Evolutionary conservation across 1,140 invertebrate genomes (phyloP), one percentile per base, ranked within the genome.

Genomic region (Galendromus occidentalis): DNA sequence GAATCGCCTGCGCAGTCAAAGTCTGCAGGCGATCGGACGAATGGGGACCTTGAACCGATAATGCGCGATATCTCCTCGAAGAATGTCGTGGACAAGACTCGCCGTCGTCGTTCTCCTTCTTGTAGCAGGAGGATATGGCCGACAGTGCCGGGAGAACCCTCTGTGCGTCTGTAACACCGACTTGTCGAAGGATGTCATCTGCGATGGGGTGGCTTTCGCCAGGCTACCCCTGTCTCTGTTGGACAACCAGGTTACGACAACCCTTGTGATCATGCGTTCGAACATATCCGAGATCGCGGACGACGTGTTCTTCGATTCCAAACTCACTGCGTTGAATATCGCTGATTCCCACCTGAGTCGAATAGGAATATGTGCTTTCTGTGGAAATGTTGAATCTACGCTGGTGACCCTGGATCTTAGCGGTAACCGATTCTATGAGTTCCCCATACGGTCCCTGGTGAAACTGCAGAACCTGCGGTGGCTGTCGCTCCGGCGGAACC

Each of bases 181-280:
- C 51, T 22, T 59, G 51, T 59, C 51, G 14, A 59, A 59, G 51
- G 51, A 59, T 59, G 51, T 59, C 14, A 59, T 59, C 17, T 59
- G 51, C 33, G 51, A 59, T 22, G 51, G 51, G 17, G 51, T 59
- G 14, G 25, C 25, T 2, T 59, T 59, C 25, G 51, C 51, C 17
- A 59, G 51, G 20, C 2, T 59, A 17, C 51, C 51, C 25, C 22
- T 29, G 14, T 14, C 14, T 22, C 51, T 59, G 25, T 14, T 59
- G 51, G 51, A 59, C 33, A 59, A 18, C 20, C 33, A 29, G 17
- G 51, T 59, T 14, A 59, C 51, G 14, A 59, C 51, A 14, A 59
- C 51, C 2, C 51, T 59, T 25, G 51, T 59, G 51, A 59, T 59
- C 22, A 59, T 25, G 51, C 51, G 33, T 33, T 59, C 51, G 51